Evolutionary conservation across 2,888 invertebrate genomes (phyloP).

Genomic region (Chymomyza fuscimana): DNA sequence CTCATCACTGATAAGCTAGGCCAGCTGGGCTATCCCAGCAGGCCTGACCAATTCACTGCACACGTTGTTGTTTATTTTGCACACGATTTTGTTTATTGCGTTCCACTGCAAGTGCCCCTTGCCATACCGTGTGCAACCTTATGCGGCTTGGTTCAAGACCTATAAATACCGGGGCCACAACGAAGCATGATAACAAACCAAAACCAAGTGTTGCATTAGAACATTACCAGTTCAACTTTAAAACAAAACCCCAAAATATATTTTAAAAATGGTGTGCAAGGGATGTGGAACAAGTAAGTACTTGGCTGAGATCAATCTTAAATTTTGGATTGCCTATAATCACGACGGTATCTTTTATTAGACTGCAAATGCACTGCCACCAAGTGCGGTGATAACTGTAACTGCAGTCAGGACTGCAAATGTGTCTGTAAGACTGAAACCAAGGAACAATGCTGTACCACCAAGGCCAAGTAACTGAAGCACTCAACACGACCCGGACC

Average conservation of each 20-base stretch:
- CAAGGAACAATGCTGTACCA: slow-evolving; percentile 64
- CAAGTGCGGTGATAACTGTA: slow-evolving; percentile 66
- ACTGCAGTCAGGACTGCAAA: slow-evolving; percentile 60
- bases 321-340: not conserved
- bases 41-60: slow-evolving; percentile 25
- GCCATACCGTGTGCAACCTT: not conserved
- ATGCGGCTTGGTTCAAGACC: not conserved
- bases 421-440: slow-evolving; percentile 64
- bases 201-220: not conserved
- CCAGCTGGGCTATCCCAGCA: slow-evolving; percentile 19
- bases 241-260: not conserved
- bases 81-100: slow-evolving; percentile 38
- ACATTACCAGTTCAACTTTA: not conserved
- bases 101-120: not conserved
- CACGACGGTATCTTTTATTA: slow-evolving; percentile 13
- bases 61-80: slow-evolving; percentile 60
- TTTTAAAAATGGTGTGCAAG: slow-evolving; percentile 62
- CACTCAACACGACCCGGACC: not conserved
- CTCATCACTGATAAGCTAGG: slow-evolving; percentile 26
- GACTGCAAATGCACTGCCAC: slow-evolving; percentile 61
- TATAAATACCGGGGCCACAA: slow-evolving; percentile 46
- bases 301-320: not conserved
- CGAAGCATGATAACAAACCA: not conserved
- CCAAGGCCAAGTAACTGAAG: slow-evolving; percentile 38
- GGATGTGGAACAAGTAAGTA: slow-evolving; percentile 63